These are phyloP conservation scores for Lycocerus yunnanus DNA, from an alignment of 2,888 invertebrate species.

Conservation along the genomic window DNA sequence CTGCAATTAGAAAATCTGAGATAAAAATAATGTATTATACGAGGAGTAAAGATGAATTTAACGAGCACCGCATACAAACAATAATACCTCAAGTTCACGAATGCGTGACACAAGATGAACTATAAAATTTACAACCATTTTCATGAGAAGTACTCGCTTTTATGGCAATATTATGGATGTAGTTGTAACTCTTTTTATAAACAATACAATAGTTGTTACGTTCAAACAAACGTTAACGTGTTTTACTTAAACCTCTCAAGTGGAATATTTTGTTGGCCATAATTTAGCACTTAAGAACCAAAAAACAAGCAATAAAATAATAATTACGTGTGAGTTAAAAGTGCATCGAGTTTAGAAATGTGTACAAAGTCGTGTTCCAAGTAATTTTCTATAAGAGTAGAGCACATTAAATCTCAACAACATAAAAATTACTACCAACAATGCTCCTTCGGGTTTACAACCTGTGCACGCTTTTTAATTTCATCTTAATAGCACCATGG, in stretches of 20 bases:
- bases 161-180: constrained; percentile 26
- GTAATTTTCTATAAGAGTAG: constrained; percentile 37
- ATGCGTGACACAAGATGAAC: constrained; percentile 19
- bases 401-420: constrained; percentile 34
- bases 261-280: constrained; percentile 18
- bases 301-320: constrained; percentile 21
- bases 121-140: constrained; percentile 28
- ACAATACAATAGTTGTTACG: constrained; percentile 23
- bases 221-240: constrained; percentile 13
- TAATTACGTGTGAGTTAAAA: constrained; percentile 17
- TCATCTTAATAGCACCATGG: constrained; percentile 34
- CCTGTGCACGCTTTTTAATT: constrained; percentile 35
- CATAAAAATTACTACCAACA: constrained; percentile 33
- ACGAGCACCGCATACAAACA: neutral
- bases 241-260: constrained; percentile 19
- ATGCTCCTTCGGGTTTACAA: constrained; percentile 36
- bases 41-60: neutral
- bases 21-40: neutral
- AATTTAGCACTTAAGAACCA: constrained; percentile 19
- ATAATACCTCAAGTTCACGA: constrained; percentile 2
- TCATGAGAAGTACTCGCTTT: constrained; percentile 19
- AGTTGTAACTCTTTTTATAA: constrained; percentile 23
- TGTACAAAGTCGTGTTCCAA: constrained; percentile 35
- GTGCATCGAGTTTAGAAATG: constrained; percentile 20
- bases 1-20: neutral